A percentile compares a stretch with the other conserved stretches of the same genome.
phyloP scores from a whole-genome alignment of 2,888 invertebrate genomes.

The Drosophila setosimentum region DNA sequence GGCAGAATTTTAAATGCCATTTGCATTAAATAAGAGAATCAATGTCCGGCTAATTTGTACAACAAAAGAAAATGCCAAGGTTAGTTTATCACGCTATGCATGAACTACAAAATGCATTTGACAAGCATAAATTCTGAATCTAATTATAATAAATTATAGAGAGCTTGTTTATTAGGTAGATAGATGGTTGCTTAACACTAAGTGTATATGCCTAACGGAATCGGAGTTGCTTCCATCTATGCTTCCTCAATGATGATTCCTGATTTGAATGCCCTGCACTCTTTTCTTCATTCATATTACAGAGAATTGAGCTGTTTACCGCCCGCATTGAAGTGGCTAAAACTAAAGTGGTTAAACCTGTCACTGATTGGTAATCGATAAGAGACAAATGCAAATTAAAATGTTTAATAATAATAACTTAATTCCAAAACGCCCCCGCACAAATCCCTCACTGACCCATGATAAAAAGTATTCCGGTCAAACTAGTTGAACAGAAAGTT shows the following conservation, averaged over 20 bases:
- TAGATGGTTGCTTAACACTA: neutral
- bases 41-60: neutral
- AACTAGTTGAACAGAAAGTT: constrained; percentile 44
- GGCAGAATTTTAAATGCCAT: neutral
- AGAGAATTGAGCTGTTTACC: neutral
- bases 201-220: neutral
- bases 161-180: neutral
- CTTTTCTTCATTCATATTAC: neutral
- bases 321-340: constrained; percentile 6
- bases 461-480: constrained; percentile 30
- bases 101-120: neutral
- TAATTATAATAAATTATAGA: too few relatives aligned
- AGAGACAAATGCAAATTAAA: constrained; percentile 38
- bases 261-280: too few relatives aligned
- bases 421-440: constrained; percentile 28
- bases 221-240: neutral
- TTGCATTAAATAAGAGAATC: neutral
- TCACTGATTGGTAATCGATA: constrained; percentile 51
- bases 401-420: constrained; percentile 63
- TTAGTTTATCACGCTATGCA: neutral
- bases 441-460: neutral
- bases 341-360: constrained; percentile 25
- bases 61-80: too few relatives aligned
- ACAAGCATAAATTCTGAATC: neutral
- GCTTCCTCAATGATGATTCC: neutral